These are phyloP conservation scores for Clarias laeviceps DNA, from an alignment of 2,797 vertebrate species.

Conservation along the genomic window DNA sequence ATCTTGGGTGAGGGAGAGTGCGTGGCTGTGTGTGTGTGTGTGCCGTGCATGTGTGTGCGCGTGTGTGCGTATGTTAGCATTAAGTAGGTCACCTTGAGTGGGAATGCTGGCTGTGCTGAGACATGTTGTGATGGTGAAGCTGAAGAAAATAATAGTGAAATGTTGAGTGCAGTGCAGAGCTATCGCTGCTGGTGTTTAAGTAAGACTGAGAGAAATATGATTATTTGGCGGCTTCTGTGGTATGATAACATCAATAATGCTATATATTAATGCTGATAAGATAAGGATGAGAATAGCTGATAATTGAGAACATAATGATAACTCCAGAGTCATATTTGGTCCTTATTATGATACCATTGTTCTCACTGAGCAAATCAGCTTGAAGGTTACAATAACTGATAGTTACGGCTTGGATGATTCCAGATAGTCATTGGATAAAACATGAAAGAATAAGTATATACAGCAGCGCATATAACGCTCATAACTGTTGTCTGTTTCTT, in stretches of 20 bases:
- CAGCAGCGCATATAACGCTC: too few relatives aligned
- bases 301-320: not conserved
- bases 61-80: slow-evolving; percentile 44
- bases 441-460: not conserved
- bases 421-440: not conserved
- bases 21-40: slow-evolving; percentile 28
- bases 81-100: slow-evolving; percentile 62
- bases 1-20: not conserved
- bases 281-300: too few relatives aligned
- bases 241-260: not conserved
- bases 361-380: not conserved
- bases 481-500: not conserved
- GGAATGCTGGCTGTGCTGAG: slow-evolving; percentile 41
- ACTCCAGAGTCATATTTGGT: not conserved
- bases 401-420: not conserved
- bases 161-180: not conserved
- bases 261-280: not conserved
- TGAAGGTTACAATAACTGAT: not conserved
- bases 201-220: not conserved
- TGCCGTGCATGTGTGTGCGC: slow-evolving; percentile 26
- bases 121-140: slow-evolving; percentile 36
- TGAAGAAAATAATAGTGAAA: slow-evolving; percentile 4
- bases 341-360: not conserved
- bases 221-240: not conserved
- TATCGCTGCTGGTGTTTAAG: not conserved